Conservation (phyloP, 2,888 invertebrate genomes). For the Philonicus albiceps region DNA sequence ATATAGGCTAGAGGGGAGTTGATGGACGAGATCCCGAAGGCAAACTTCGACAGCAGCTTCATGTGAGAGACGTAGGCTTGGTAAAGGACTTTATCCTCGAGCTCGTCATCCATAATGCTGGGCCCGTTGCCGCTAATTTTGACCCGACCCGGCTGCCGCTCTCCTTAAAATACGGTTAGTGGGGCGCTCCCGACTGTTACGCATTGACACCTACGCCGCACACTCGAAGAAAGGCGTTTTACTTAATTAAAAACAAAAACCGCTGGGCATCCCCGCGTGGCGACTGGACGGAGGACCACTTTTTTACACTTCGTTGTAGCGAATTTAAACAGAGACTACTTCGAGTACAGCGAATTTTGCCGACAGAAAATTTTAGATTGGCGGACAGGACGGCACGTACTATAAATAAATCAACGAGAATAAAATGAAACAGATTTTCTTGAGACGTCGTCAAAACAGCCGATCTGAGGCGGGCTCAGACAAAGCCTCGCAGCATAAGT, state of each 20-base stretch:
- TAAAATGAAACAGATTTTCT: not conserved
- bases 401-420: not conserved
- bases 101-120: conserved; percentile 85
- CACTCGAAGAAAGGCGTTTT: not conserved
- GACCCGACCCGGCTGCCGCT: not conserved
- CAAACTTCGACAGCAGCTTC: conserved; percentile 83
- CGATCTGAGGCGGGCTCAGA: not conserved
- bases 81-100: conserved; percentile 87
- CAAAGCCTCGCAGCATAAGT: not conserved
- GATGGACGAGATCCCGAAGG: conserved; percentile 77
- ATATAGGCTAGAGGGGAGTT: conserved; percentile 78
- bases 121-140: not conserved
- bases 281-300: not conserved
- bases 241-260: not conserved
- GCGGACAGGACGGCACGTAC: not conserved
- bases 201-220: not conserved
- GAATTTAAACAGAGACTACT: not conserved
- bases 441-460: not conserved
- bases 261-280: not conserved
- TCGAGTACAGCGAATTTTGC: not conserved
- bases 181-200: not conserved
- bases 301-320: not conserved
- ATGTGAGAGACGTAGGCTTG: conserved; percentile 87
- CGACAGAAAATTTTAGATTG: not conserved
- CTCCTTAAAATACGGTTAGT: not conserved